Conservation (phyloP, 2,797 vertebrate species). For the Hapalemur alaotrensis region DNA sequence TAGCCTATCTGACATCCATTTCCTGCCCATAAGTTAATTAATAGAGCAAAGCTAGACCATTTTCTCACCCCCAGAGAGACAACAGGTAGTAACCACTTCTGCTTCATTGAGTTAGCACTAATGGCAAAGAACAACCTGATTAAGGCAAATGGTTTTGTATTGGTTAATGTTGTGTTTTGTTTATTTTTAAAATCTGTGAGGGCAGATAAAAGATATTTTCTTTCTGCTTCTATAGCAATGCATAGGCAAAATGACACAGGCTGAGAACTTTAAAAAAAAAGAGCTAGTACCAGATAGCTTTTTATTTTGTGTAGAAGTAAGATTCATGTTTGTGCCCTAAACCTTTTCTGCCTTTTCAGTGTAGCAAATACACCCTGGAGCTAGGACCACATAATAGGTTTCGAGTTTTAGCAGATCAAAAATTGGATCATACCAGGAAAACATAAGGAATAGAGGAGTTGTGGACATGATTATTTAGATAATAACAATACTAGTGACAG, state of each 20-base stretch:
- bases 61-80: not conserved
- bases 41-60: not conserved
- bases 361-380: not conserved
- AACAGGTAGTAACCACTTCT: not conserved
- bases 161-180: not conserved
- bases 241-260: not conserved
- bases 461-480: not conserved
- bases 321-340: not conserved
- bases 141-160: not conserved
- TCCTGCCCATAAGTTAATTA: slow-evolving; percentile 10
- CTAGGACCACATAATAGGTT: not conserved
- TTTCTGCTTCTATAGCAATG: not conserved
- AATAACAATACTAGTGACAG: not conserved
- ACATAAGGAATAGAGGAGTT: not conserved
- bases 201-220: not conserved
- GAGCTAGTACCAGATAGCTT: not conserved
- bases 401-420: not conserved
- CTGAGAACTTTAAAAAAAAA: not conserved
- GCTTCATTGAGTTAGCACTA: not conserved
- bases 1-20: not conserved
- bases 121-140: not conserved
- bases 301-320: slow-evolving; percentile 37
- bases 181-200: slow-evolving; percentile 20
- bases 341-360: not conserved
- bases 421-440: not conserved